Evolutionary conservation across 2,888 invertebrate genomes (phyloP), one percentile per base, ranked within the genome.

Genomic region (Eilema griseolum): DNA sequence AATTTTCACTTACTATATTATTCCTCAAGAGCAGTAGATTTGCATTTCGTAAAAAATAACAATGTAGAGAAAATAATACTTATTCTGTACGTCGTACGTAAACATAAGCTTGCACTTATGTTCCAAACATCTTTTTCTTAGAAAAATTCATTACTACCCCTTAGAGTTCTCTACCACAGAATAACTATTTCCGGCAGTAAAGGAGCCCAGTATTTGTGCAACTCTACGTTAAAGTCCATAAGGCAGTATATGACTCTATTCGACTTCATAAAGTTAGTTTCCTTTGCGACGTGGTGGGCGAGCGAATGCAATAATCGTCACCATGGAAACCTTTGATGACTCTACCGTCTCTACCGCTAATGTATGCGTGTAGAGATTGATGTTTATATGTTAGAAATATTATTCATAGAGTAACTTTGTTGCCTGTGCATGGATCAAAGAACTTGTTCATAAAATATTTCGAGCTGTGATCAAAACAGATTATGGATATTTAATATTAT

Each of bases 251-350:
- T 61, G 16, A 63, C 61, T 70, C 61, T 57, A 56, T 60, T 56
- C 23, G 56, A 28, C 66, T 66, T 14, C 46, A 26, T 24, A 14
- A 64, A 65, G 37, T 56, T 59, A 67, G 33, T 69, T 60, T 62
- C 61, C 64, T 74, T 66, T 74, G 37, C 8, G 20, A 12, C 60
- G 69, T 62, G 67, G 59, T 0, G 12, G 28, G 24, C n/a, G 31
- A 31, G 28, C 12, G 68, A 71, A 73, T 78, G 78, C 79, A 79
- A 79, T 81, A 82, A 74, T 77, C 74, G 76, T 78, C 65, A 67
- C 73, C 69, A 72, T 74, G 73, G 76, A 28, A 76, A 83, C 82
- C 74, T 83, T 79, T 83, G 81, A 72, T 62, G 26, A 33, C 37
- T 31, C 59, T 33, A 24, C 46, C 41, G 41, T 11, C 66, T 56